phyloP scores from a whole-genome alignment of 2,113 vertebrate species.

The Zeus faber region DNA sequence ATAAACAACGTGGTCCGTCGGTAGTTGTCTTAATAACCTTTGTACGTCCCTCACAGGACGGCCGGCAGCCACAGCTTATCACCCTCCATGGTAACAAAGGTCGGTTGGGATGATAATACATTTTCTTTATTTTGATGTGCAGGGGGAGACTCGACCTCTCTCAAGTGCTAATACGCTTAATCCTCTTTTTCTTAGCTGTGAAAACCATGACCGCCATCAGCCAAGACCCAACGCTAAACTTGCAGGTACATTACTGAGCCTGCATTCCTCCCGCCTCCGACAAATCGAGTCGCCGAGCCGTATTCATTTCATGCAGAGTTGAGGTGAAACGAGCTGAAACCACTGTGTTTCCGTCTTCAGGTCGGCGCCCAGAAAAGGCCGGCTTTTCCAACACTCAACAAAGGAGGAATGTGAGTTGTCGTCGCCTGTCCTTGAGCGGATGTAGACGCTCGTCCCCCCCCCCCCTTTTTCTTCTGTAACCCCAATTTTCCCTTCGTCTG shows the following conservation, averaged over 20 bases:
- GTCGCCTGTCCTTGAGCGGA: not conserved
- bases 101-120: constrained; percentile 8
- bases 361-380: constrained; percentile 82
- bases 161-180: not conserved
- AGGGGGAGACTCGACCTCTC: not conserved
- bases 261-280: not conserved
- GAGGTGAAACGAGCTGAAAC: too few species aligned
- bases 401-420: constrained; percentile 90
- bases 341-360: constrained; percentile 6
- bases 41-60: constrained; percentile 57
- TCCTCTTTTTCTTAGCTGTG: constrained; percentile 37
- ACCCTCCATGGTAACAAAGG: constrained; percentile 79
- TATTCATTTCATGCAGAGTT: too few species aligned
- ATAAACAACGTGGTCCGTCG: not conserved
- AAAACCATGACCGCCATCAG: constrained; percentile 41
- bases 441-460: not conserved
- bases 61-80: constrained; percentile 76
- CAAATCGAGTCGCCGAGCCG: too few species aligned
- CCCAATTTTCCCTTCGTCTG: not conserved
- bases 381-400: constrained; percentile 85
- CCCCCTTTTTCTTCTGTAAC: not conserved
- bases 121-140: not conserved
- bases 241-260: constrained; percentile 48
- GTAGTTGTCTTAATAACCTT: not conserved
- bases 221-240: constrained; percentile 56